phyloP scores from a whole-genome alignment of 2,797 vertebrate genomes.

The Neostethus bicornis region DNA sequence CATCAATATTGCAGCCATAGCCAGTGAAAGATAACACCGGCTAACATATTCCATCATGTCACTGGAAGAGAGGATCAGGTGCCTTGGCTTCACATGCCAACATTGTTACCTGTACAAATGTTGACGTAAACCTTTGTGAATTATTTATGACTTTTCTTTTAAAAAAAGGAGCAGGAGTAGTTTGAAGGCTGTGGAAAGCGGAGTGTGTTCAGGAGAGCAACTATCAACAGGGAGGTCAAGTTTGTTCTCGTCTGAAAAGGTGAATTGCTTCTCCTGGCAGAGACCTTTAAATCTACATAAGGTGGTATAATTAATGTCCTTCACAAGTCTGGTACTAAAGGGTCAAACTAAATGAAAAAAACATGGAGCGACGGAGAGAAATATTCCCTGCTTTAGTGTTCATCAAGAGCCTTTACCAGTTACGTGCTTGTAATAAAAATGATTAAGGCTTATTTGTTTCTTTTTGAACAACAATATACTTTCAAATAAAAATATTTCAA shows the following conservation, averaged over 20 bases:
- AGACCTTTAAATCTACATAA: neutral
- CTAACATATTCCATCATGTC: conserved; percentile 91
- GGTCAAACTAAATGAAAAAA: neutral
- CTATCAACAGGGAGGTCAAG: conserved; percentile 57
- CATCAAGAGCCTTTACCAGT: neutral
- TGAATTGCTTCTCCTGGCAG: conserved; percentile 44
- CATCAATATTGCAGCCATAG: conserved; percentile 93
- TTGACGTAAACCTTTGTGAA: conserved; percentile 82
- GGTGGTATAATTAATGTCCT: neutral
- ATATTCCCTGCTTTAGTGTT: neutral
- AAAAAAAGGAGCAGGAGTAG: conserved; percentile 45
- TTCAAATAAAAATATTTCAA: too few species aligned
- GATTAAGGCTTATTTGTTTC: too few species aligned
- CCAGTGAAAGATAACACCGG: conserved; percentile 89
- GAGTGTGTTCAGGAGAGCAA: conserved; percentile 47
- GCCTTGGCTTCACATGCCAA: conserved; percentile 86
- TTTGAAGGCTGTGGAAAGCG: conserved; percentile 52
- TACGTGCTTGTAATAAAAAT: neutral
- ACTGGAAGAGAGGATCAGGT: conserved; percentile 83
- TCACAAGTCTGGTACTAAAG: neutral
- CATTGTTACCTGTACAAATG: conserved; percentile 82
- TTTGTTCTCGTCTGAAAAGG: conserved; percentile 24
- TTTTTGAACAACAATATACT: neutral
- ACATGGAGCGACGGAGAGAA: neutral
- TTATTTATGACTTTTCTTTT: conserved; percentile 85